Evolutionary conservation across 2,113 vertebrate species (phyloP).

Genomic region (Tenrec ecaudatus): DNA sequence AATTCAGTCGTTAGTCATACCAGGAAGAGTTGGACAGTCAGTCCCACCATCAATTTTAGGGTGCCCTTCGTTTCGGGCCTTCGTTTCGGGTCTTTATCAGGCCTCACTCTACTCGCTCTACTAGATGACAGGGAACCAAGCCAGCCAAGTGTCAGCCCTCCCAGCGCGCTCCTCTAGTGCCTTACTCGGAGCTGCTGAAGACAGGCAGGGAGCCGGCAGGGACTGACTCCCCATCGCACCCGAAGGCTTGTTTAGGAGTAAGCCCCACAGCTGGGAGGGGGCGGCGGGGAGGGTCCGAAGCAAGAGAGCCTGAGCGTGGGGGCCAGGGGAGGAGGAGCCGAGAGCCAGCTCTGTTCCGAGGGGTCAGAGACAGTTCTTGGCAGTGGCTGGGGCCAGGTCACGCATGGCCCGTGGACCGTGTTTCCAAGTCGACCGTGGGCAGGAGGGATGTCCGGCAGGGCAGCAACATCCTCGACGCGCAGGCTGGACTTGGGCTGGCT

Average conservation of each 20-base stretch:
- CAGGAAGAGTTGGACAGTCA: too few species aligned
- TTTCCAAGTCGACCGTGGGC: not conserved
- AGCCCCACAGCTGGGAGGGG: not conserved
- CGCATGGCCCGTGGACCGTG: not conserved
- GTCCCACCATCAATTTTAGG: too few species aligned
- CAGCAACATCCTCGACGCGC: not conserved
- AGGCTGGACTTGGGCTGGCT: not conserved
- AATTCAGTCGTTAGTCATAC: too few species aligned
- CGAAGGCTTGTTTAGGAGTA: not conserved
- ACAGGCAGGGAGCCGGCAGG: not conserved
- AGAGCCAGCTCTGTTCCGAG: not conserved
- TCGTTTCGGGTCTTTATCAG: too few species aligned
- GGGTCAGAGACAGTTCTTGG: not conserved
- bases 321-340: not conserved
- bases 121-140: constrained; percentile 10
- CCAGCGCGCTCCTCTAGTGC: not conserved
- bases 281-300: not conserved
- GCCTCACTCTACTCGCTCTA: too few species aligned
- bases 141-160: not conserved
- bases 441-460: not conserved
- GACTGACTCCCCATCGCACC: not conserved
- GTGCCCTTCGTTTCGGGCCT: too few species aligned
- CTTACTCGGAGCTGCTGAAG: not conserved
- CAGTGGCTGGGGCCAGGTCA: not conserved
- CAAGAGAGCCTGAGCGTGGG: not conserved